A percentile compares a stretch with the other conserved stretches of the same genome.
Evolutionary conservation across 2,888 invertebrate species (phyloP).

Genomic region (Cremastinae sp.): DNA sequence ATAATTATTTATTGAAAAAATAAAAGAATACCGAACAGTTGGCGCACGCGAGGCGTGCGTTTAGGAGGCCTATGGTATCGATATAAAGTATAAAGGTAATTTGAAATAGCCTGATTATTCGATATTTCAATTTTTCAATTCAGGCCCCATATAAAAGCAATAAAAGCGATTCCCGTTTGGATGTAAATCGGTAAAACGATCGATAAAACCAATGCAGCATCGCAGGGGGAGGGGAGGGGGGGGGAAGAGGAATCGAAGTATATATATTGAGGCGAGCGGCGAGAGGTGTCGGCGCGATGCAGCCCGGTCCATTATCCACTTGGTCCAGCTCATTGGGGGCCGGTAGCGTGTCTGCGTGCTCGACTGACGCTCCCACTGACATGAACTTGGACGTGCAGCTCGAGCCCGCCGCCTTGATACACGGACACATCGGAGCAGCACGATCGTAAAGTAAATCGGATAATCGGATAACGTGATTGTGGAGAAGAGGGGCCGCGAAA

Average conservation of each 20-base stretch:
- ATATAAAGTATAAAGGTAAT: no score
- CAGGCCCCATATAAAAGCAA: no score
- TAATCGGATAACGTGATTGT: constrained; percentile 69
- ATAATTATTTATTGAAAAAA: no score
- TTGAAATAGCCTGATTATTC: no score
- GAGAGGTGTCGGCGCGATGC: neutral
- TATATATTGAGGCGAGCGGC: neutral
- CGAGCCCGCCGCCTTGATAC: neutral
- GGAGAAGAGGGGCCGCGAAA: constrained; percentile 12
- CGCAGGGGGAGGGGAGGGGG: no score
- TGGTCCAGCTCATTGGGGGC: constrained; percentile 30
- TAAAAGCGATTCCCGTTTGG: no score
- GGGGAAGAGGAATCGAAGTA: neutral
- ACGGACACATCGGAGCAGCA: constrained; percentile 14
- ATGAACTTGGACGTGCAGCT: constrained; percentile 47
- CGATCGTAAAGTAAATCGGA: constrained; percentile 70
- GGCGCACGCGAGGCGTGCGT: no score
- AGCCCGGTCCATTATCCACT: constrained; percentile 60
- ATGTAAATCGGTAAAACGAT: neutral
- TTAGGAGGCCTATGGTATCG: no score
- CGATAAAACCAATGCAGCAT: neutral
- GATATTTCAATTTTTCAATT: no score
- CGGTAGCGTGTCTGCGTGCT: constrained; percentile 13
- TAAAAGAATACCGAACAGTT: no score
- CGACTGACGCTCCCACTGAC: constrained; percentile 35